These are phyloP conservation scores for Frankliniella fusca DNA, from an alignment of 2,888 invertebrate species.

Conservation along the genomic window DNA sequence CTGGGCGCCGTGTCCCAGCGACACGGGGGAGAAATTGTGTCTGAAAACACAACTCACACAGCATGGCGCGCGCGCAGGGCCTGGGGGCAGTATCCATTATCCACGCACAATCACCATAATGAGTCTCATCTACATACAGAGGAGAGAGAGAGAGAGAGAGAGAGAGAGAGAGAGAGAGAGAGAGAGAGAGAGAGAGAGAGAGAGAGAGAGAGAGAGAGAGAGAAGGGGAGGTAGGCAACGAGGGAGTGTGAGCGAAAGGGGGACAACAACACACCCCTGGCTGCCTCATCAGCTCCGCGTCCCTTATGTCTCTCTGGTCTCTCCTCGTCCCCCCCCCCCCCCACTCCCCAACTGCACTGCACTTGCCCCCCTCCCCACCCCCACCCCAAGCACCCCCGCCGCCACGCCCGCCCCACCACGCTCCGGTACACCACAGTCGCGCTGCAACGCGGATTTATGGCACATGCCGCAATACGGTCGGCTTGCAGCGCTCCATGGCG, in stretches of 20 bases:
- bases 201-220: too few species aligned
- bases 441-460: too few species aligned
- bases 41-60: too few species aligned
- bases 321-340: background rate
- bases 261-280: background rate
- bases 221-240: too few species aligned
- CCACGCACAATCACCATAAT: conserved; percentile 19
- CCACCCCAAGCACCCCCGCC: background rate
- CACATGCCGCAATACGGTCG: too few species aligned
- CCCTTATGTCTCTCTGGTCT: background rate
- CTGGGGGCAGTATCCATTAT: background rate
- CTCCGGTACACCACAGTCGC: background rate
- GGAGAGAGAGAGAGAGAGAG: background rate
- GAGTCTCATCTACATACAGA: conserved; percentile 11
- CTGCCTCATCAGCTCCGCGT: background rate
- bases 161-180: too few species aligned
- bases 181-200: too few species aligned
- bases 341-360: background rate
- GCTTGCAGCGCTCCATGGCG: background rate
- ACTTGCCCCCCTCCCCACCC: background rate
- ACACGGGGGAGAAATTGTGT: too few species aligned
- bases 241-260: too few species aligned
- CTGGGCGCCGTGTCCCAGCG: background rate
- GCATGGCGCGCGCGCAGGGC: too few species aligned
- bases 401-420: background rate